Conservation (phyloP, 2,113 vertebrate genomes). For the Ornithorhynchus anatinus region DNA sequence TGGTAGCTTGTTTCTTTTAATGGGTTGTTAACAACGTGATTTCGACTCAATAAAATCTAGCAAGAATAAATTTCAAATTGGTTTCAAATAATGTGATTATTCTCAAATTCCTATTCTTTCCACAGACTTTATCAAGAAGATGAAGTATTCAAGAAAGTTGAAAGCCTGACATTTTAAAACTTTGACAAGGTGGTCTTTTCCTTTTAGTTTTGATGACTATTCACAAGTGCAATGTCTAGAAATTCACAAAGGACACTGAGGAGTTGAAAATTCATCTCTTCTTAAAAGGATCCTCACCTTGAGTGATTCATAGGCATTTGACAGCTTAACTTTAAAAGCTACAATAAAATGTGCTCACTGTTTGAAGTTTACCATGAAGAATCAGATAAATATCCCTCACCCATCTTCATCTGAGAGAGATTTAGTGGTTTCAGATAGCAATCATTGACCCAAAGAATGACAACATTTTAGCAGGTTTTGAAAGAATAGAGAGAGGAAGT, state of each 20-base stretch:
- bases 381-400: background rate
- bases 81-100: background rate
- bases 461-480: background rate
- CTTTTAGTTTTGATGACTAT: background rate
- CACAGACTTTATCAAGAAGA: background rate
- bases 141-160: background rate
- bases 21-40: too few relatives aligned
- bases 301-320: background rate
- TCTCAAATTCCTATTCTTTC: background rate
- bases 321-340: background rate
- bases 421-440: accelerated
- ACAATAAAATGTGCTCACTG: background rate
- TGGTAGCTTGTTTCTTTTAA: too few relatives aligned
- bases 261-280: background rate
- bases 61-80: background rate
- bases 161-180: background rate
- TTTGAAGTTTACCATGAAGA: background rate
- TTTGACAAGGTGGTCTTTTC: background rate
- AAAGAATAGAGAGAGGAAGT: background rate
- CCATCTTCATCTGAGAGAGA: background rate
- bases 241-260: background rate
- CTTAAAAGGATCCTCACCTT: slow-evolving; percentile 4
- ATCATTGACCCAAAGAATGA: background rate
- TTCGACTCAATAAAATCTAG: too few relatives aligned
- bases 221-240: accelerated